phyloP scores from a whole-genome alignment of 2,888 invertebrate species.

The Bhutanitis thaidina region DNA sequence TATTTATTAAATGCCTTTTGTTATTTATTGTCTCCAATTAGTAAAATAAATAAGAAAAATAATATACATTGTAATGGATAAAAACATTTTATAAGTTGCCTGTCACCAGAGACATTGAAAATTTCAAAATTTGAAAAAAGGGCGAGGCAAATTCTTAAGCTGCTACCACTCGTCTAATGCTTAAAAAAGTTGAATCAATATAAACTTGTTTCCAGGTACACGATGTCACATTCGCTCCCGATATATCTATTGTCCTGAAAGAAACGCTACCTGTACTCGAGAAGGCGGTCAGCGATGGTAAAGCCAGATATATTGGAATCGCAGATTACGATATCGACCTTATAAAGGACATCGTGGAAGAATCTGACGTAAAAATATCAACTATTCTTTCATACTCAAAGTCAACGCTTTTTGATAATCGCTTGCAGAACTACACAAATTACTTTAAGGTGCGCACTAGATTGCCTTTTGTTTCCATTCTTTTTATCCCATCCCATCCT shows the following conservation, averaged over 20 bases:
- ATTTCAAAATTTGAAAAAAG: too few species aligned
- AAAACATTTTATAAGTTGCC: too few species aligned
- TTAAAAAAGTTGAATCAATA: too few species aligned
- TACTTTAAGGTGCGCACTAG: constrained; percentile 84
- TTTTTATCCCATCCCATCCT: too few species aligned
- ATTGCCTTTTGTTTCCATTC: too few species aligned
- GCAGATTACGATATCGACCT: constrained; percentile 91
- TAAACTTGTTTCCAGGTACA: constrained; percentile 84
- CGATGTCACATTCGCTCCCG: constrained; percentile 92
- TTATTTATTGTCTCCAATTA: too few species aligned
- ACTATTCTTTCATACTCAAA: constrained; percentile 89
- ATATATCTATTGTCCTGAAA: constrained; percentile 85
- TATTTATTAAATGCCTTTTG: too few species aligned
- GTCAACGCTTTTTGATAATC: constrained; percentile 88
- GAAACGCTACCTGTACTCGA: constrained; percentile 93
- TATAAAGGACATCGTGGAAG: constrained; percentile 86
- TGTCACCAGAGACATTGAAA: too few species aligned
- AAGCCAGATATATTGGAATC: constrained; percentile 89
- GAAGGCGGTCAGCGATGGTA: constrained; percentile 85
- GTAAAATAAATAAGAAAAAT: too few species aligned
- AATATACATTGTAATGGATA: too few species aligned
- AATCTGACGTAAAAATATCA: constrained; percentile 82
- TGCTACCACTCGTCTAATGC: too few species aligned
- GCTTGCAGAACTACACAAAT: constrained; percentile 85
- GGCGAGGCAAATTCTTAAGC: too few species aligned